Conservation (phyloP, 2,888 invertebrate genomes). For the Nomada fucata region DNA sequence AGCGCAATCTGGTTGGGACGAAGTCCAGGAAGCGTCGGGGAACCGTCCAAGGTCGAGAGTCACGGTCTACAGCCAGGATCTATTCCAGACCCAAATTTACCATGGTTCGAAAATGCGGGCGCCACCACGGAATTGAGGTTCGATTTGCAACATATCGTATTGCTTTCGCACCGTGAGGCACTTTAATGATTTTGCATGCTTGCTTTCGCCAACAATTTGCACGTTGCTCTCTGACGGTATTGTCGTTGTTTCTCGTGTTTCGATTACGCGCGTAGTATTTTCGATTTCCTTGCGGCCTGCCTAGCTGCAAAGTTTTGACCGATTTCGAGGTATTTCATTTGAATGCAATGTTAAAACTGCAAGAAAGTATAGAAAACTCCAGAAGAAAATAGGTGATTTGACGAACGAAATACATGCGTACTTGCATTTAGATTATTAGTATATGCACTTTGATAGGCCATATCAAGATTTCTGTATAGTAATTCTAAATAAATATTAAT, state of each 20-base stretch:
- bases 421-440: too few species aligned
- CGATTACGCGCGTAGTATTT: background rate
- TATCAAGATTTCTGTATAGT: too few species aligned
- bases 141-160: conserved; percentile 24
- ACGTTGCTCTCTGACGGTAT: background rate
- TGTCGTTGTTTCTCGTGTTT: background rate
- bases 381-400: too few species aligned
- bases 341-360: too few species aligned
- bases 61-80: conserved; percentile 86
- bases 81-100: conserved; percentile 88
- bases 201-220: background rate
- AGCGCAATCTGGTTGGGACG: conserved; percentile 87
- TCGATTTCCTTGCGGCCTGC: background rate
- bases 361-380: too few species aligned
- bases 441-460: too few species aligned
- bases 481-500: too few species aligned
- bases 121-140: conserved; percentile 86
- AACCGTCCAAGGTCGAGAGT: conserved; percentile 84
- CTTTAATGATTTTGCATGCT: conserved; percentile 15
- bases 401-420: too few species aligned
- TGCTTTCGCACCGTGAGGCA: conserved; percentile 7
- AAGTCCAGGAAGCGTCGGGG: conserved; percentile 83
- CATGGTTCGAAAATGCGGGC: conserved; percentile 90
- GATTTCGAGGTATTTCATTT: too few species aligned
- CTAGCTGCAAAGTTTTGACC: too few species aligned